These are phyloP conservation scores for Vidua chalybeata DNA, from an alignment of 2,113 vertebrate species.

Conservation along the genomic window DNA sequence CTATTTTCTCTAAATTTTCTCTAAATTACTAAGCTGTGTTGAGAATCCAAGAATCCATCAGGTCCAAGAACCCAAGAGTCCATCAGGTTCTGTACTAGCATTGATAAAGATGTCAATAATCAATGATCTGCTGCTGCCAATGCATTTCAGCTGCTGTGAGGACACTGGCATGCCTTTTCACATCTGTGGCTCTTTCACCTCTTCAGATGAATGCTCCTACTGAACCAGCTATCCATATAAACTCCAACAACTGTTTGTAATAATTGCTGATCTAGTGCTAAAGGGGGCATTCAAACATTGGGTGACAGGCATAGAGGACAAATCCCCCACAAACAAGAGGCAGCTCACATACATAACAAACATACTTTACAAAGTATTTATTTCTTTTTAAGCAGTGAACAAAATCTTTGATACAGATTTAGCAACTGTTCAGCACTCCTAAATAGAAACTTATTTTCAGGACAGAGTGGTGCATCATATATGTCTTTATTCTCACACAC, in stretches of 20 bases:
- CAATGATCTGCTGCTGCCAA: not conserved
- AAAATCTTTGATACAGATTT: not conserved
- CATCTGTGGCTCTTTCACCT: not conserved
- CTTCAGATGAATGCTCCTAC: not conserved
- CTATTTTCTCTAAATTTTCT: too few species aligned
- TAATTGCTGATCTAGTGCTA: not conserved
- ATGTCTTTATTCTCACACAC: not conserved
- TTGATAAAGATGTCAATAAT: not conserved
- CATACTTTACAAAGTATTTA: not conserved
- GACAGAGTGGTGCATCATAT: not conserved
- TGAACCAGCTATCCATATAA: not conserved
- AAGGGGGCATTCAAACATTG: not conserved
- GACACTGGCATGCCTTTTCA: not conserved
- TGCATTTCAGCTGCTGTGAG: not conserved
- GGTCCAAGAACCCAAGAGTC: not conserved
- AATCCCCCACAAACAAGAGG: not conserved
- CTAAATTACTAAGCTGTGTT: not conserved
- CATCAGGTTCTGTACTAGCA: not conserved
- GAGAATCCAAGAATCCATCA: not conserved
- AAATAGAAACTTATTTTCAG: not conserved
- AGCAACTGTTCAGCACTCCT: not conserved
- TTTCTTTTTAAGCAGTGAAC: not conserved
- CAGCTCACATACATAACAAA: not conserved
- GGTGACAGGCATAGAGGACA: not conserved
- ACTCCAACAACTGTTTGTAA: not conserved